Evolutionary conservation across 2,797 vertebrate genomes (phyloP), one percentile per base, ranked within the genome.

Genomic region (Pangasius krempfi): DNA sequence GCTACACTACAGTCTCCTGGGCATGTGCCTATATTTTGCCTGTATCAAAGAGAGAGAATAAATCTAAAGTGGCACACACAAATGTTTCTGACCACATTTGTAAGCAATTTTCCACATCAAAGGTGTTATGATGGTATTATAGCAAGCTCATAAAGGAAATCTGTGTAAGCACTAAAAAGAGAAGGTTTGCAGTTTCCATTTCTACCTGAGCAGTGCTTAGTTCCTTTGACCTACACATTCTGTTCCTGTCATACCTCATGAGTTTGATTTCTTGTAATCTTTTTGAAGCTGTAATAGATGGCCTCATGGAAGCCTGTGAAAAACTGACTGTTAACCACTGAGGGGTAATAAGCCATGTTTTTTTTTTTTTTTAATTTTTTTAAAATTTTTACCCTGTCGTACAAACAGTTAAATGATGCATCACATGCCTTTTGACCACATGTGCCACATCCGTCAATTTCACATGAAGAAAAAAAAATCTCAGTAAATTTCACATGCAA

Each of bases 231-330:
- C 88, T 86, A 68, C 80, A 88, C 64, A 87, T 88, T 86, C 33
- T 30, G 75, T 89, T 90, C 89, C 89, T 88, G 87, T 87, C 37
- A 75, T 37, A 64, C 6, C 64, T 85, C 82, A 54, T 70, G 62
- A 52, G 64, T 33, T 62, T 50, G 83, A 87, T 88, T 92, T 92
- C 91, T 89, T 90, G 91, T 90, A 90, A 92, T 87, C 88, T 27
- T 86, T 86, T 86, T 83, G 70, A 82, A 85, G 78, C 47, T 84
- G n/a, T 82, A 78, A 50, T 56, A 64, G 40, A 89, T 82, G 56
- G 75, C 68, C 50, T 87, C 72, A 85, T 89, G 78, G 82, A 80
- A 88, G 85, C 84, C 30, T 88, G 58, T 50, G 40, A 44, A 66
- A 78, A 40, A 72, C 66, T 70, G 87, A 56, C 40, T 83, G 62